Evolutionary conservation across 2,113 vertebrate species (phyloP), one percentile per base, ranked within the genome.

Genomic region (Hyla sarda): DNA sequence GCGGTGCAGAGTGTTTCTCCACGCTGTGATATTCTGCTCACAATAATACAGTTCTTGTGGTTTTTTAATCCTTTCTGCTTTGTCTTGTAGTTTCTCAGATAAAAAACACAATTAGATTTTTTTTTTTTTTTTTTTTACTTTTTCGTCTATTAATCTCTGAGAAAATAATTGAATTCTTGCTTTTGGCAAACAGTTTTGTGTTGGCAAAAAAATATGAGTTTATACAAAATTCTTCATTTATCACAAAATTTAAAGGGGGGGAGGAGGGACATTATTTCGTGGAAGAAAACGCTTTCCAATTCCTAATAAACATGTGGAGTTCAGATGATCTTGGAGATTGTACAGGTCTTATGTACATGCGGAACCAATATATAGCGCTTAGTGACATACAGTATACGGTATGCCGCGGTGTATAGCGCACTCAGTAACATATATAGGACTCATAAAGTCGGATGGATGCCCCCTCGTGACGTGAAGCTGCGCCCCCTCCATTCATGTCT

Each of bases 41-140:
- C 23, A 60, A 60, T 60, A 60, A 60, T 25, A 60, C n/a, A 41
- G 3, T 60, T 10, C n/a, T 25, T n/a, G 25, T 60, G 58, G 25
- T 23, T 25, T 60, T 60, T 25, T 60, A 25, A 60, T 60, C 58
- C 58, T 60, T 60, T 60, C 23, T 60, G 58, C 58, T 60, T 60
- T 60, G 58, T 60, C n/a, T 60, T 60, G 58, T 60, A 60, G 58
- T 25, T 60, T 60, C 58, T 60, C n/a, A 60, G 58, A 60, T 60
- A 60, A 60, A 9, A 60, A 23, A 25, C 23, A 60, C 23, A 60
- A 25, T 60, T 60, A 12, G 58, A 2, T 60, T 9, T 60, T 60
- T 60, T 58, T 60, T 60, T 41, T 41, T 8, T 41, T 41, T 41
- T 41, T 41, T 41, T 41, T 41, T 60, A 60, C n/a, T 60, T 60